Conservation (phyloP, 1,140 invertebrate genomes). For the Lerema accius region DNA sequence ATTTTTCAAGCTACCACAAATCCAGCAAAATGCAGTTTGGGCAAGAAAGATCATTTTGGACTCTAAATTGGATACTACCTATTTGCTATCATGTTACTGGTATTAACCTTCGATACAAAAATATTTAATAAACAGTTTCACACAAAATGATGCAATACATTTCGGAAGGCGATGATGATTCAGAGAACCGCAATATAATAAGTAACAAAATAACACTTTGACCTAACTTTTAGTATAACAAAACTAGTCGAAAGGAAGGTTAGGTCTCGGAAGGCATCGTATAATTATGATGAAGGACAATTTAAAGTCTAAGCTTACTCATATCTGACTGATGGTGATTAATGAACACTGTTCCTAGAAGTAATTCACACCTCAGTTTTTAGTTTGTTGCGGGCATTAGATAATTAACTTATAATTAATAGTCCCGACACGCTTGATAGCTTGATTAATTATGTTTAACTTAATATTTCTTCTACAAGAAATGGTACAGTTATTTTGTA, state of each 20-base stretch:
- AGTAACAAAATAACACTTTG: too few species aligned
- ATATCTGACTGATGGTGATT: conserved; percentile 11
- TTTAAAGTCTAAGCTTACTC: conserved; percentile 13
- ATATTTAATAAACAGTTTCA: too few species aligned
- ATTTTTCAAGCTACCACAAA: too few species aligned
- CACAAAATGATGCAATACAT: too few species aligned
- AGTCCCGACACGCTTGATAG: conserved; percentile 4
- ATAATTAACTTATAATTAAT: conserved; percentile 18
- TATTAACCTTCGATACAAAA: too few species aligned
- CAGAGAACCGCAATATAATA: neutral
- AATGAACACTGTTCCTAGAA: conserved; percentile 12
- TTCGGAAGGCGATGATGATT: too few species aligned
- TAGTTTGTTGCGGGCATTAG: conserved; percentile 9
- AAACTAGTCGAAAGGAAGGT: neutral
- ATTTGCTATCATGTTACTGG: too few species aligned
- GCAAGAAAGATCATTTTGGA: too few species aligned
- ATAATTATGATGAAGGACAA: conserved; percentile 16
- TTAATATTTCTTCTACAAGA: too few species aligned
- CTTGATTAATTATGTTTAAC: conserved; percentile 1
- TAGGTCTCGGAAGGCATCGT: neutral
- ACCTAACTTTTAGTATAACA: neutral
- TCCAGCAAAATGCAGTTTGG: too few species aligned
- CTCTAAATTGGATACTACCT: too few species aligned
- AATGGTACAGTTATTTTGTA: neutral
- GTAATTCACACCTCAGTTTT: conserved; percentile 13